Base-by-base conservation (phyloP, 2,113 vertebrate species). In the Cyprinus carpio region DNA sequence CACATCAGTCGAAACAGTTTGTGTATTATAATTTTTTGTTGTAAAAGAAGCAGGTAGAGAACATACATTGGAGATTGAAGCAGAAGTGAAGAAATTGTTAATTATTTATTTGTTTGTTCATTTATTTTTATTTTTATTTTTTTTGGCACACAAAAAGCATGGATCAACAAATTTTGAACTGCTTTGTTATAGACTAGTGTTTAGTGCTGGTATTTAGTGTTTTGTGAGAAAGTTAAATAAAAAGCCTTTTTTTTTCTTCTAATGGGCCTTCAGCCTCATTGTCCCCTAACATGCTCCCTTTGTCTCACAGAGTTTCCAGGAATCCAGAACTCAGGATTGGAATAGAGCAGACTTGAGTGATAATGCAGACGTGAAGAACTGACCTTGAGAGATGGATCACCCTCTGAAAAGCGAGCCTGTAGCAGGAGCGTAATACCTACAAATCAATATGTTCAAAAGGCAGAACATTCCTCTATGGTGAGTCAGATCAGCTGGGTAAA, bases 401-500 rank as follows among this genome's bases (percentile, higher is more conserved):
- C 87, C 79, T 86, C 84, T 90, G 89, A 91, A 91, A 92, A 89
- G 89, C 82, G 88, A 91, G 89, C 87, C 40, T 65, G 92, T 78
- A 81, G 89, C 87, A 86, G 83, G 49, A 89, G 88, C 81, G 49
- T 65, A 75, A 29, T 85, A 27, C 81, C 83, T 72, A 92, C 92
- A 86, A 91, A 93, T 93, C 90, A 86, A 89, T 85, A 85, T 23
- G 81, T 90, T 90, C 88, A 92, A 89, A 85, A 87, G 74, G 37
- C 64, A 75, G 80, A 11, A 40, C 8, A 75, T 31, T 31, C 88
- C 85, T 89, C 58, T 82, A 34, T 60, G 81, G 84, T 75, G 67
- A 67, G 69, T 86, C 10, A 25, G 8, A 77, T 89, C 62, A 72
- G 56, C 65, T 27, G 40, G 29, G 56, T 67, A 34, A 46, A 87